These are phyloP conservation scores for Gymnarchus niloticus DNA, from an alignment of 2,113 vertebrate genomes.

Conservation along the genomic window DNA sequence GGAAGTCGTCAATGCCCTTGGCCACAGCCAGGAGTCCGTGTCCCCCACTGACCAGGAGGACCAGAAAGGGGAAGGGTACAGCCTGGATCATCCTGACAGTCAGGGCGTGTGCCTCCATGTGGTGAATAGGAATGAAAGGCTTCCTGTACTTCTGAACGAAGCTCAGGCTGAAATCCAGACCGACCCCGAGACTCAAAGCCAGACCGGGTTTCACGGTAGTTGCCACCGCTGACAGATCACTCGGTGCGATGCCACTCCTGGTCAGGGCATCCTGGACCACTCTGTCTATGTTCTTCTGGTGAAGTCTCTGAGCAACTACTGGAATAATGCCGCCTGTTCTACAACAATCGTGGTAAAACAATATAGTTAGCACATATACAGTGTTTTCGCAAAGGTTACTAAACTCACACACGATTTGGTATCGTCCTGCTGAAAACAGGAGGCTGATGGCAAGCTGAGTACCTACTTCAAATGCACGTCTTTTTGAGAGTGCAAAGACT, in stretches of 20 bases:
- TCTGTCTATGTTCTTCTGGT: slow-evolving; percentile 74
- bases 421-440: no score
- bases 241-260: slow-evolving; percentile 56
- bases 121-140: slow-evolving; percentile 90
- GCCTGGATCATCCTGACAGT: slow-evolving; percentile 73
- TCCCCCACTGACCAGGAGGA: slow-evolving; percentile 86
- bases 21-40: slow-evolving; percentile 84
- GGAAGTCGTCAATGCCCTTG: slow-evolving; percentile 79
- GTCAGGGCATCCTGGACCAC: slow-evolving; percentile 76
- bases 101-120: slow-evolving; percentile 95
- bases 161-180: slow-evolving; percentile 71
- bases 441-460: not conserved
- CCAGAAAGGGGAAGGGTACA: slow-evolving; percentile 84
- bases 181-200: slow-evolving; percentile 74
- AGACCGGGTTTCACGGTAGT: slow-evolving; percentile 86
- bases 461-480: slow-evolving; percentile 82
- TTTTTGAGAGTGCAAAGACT: slow-evolving; percentile 80
- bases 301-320: slow-evolving; percentile 78
- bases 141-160: slow-evolving; percentile 68
- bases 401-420: no score
- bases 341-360: slow-evolving; percentile 30
- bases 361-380: not conserved
- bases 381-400: no score
- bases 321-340: slow-evolving; percentile 91
- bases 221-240: slow-evolving; percentile 76